Evolutionary conservation across 2,113 vertebrate genomes (phyloP).

Genomic region (Irena cyanogastra): DNA sequence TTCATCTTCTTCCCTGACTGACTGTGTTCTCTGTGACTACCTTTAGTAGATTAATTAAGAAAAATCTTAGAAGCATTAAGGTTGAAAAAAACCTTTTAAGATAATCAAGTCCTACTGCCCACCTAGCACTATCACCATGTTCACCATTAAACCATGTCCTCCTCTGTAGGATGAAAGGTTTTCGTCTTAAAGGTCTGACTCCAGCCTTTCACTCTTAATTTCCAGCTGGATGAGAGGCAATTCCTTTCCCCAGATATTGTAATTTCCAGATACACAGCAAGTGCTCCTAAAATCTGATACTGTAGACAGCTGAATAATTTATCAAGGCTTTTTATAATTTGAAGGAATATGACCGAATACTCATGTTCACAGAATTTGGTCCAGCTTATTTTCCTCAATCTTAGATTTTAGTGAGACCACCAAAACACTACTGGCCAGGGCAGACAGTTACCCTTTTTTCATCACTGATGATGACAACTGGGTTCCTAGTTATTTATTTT

Average conservation of each 20-base stretch:
- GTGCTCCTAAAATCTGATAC: neutral
- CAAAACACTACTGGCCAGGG: neutral
- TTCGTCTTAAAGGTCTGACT: neutral
- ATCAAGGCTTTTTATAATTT: neutral
- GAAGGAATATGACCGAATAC: neutral
- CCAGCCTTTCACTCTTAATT: neutral
- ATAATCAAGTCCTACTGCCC: neutral
- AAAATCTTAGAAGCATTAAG: neutral
- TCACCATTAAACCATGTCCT: neutral
- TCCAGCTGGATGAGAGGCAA: neutral
- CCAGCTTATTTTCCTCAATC: neutral
- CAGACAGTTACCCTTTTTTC: neutral
- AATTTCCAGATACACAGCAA: neutral
- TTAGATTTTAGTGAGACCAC: neutral
- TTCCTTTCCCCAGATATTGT: neutral
- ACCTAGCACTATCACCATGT: neutral
- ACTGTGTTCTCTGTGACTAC: neutral
- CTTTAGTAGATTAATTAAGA: neutral
- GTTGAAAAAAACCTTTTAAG: neutral
- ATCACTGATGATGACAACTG: neutral
- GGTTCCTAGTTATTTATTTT: constrained; percentile 24
- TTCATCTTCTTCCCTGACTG: neutral
- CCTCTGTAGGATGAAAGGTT: neutral
- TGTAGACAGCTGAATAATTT: neutral
- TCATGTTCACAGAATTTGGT: neutral